Evolutionary conservation across 2,888 invertebrate genomes (phyloP).

Genomic region (Cybosia mesomella): DNA sequence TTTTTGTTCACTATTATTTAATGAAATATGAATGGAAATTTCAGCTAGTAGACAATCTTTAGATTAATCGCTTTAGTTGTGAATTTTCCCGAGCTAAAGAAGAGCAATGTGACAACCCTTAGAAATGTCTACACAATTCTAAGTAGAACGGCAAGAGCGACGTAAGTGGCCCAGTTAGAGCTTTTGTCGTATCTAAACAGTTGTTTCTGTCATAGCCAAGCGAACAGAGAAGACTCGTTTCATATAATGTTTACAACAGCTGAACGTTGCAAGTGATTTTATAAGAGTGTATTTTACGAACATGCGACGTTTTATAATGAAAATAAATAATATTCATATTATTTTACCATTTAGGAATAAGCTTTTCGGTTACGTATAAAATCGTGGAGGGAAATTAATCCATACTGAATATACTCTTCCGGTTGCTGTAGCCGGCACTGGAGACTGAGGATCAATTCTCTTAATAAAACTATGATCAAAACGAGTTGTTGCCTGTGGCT

Average conservation of each 20-base stretch:
- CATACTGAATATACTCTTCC: too few relatives aligned
- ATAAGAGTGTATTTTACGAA: conserved; percentile 21
- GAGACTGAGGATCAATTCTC: too few relatives aligned
- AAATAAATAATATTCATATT: background rate
- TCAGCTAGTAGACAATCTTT: background rate
- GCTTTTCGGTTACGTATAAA: too few relatives aligned
- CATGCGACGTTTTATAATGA: conserved; percentile 13
- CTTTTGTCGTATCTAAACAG: conserved; percentile 77
- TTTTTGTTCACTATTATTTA: background rate
- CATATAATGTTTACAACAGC: conserved; percentile 35
- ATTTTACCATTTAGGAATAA: background rate
- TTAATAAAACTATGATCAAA: too few relatives aligned
- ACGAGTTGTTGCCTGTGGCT: too few relatives aligned
- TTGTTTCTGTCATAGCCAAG: conserved; percentile 61
- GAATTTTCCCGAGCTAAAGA: background rate
- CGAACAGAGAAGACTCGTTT: conserved; percentile 40
- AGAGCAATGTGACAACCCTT: conserved; percentile 36
- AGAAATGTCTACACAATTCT: conserved; percentile 43
- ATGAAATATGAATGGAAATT: too few relatives aligned
- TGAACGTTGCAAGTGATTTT: conserved; percentile 34
- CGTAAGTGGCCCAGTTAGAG: conserved; percentile 72
- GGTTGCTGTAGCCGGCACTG: too few relatives aligned
- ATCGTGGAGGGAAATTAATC: too few relatives aligned
- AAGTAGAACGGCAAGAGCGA: conserved; percentile 58
- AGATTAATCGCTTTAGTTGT: background rate